Percentiles rank a stretch among this genome's conserved stretches.
These are phyloP conservation scores for Apomyelois bistriatella DNA, from an alignment of 2,888 invertebrate species.

Conservation along the genomic window DNA sequence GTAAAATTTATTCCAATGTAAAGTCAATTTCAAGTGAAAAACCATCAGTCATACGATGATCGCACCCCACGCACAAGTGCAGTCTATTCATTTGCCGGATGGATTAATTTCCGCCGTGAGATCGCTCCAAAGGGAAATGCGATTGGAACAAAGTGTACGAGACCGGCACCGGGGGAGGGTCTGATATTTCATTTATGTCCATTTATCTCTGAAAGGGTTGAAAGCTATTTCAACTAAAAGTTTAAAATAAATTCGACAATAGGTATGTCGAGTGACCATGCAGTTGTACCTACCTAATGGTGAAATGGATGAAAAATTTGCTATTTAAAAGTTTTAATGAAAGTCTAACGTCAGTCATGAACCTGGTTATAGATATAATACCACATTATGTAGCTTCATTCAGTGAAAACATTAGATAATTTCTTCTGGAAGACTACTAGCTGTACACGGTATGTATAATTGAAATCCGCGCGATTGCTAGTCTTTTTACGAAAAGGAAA, in stretches of 20 bases:
- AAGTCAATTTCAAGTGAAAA: slow-evolving; percentile 33
- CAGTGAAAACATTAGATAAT: no score
- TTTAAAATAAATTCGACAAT: slow-evolving; percentile 14
- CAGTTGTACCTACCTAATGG: not conserved
- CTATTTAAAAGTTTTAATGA: no score
- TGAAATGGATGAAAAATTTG: no score
- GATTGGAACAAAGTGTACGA: slow-evolving; percentile 71
- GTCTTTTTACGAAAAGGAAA: no score
- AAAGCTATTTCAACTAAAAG: slow-evolving; percentile 30
- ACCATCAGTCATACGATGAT: slow-evolving; percentile 48
- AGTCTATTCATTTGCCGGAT: slow-evolving; percentile 77
- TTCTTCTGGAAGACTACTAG: no score
- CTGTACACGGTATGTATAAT: no score
- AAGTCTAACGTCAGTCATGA: no score
- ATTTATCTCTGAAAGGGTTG: slow-evolving; percentile 54
- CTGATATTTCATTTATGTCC: slow-evolving; percentile 58
- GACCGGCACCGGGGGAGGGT: slow-evolving; percentile 41
- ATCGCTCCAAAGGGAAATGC: slow-evolving; percentile 74
- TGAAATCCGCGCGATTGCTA: no score
- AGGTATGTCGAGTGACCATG: not conserved
- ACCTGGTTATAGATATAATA: no score
- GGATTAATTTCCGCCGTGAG: slow-evolving; percentile 76
- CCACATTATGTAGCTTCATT: no score
- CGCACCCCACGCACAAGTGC: slow-evolving; percentile 69
- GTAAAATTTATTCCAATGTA: slow-evolving; percentile 3